These are phyloP conservation scores for Embiotoca jacksoni DNA, from an alignment of 2,113 vertebrate genomes.

Conservation along the genomic window DNA sequence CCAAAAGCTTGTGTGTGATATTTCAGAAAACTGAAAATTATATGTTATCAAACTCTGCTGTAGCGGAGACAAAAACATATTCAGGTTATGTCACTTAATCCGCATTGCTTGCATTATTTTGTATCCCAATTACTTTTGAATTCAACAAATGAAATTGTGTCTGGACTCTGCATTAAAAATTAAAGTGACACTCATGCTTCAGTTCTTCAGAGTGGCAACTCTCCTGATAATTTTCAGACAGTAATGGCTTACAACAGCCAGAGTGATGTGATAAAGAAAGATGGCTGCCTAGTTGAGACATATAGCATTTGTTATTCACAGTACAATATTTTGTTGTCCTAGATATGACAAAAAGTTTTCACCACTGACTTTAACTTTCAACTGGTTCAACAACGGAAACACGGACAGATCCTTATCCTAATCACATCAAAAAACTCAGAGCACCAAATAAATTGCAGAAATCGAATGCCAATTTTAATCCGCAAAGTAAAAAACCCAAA, in stretches of 20 bases:
- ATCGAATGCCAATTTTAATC: constrained; percentile 21
- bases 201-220: constrained; percentile 20
- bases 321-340: constrained; percentile 50
- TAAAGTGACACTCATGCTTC: background rate
- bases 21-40: constrained; percentile 13
- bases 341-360: constrained; percentile 68
- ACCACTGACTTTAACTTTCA: constrained; percentile 18
- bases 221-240: constrained; percentile 41
- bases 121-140: background rate
- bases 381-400: constrained; percentile 19
- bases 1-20: constrained; percentile 9
- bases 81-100: background rate
- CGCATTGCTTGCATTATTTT: background rate
- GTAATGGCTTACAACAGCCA: constrained; percentile 48
- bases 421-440: constrained; percentile 33
- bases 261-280: constrained; percentile 55
- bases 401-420: constrained; percentile 14
- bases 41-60: background rate
- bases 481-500: background rate
- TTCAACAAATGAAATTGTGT: constrained; percentile 13
- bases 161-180: constrained; percentile 34
- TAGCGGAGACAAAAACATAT: background rate
- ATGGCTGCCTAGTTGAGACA: constrained; percentile 57
- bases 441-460: background rate
- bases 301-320: constrained; percentile 63